A percentile compares a stretch with the other conserved stretches of the same genome.
Conservation (phyloP, 2,113 vertebrate species). For the Ammodytes marinus region DNA sequence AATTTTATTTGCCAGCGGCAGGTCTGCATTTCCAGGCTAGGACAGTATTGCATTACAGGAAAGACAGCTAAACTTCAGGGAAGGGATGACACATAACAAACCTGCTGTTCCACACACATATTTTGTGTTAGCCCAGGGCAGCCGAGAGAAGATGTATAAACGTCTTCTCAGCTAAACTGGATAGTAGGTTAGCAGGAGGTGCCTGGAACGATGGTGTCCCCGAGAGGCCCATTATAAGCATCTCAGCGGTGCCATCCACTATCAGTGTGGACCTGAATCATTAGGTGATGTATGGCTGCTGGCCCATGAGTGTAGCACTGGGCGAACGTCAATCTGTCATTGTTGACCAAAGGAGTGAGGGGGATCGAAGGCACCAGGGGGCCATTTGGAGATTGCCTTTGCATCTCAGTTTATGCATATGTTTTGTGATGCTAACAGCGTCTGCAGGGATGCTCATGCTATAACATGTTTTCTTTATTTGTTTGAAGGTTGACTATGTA, state of each 20-base stretch:
- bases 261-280: constrained; percentile 50
- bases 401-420: constrained; percentile 28
- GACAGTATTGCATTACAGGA: not conserved
- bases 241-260: constrained; percentile 46
- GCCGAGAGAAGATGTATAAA: constrained; percentile 42
- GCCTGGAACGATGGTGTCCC: constrained; percentile 44
- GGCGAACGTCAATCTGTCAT: constrained; percentile 60
- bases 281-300: constrained; percentile 49
- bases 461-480: too few species aligned
- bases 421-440: not conserved
- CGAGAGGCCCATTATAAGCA: constrained; percentile 64
- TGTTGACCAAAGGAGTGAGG: constrained; percentile 36
- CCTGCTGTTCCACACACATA: not conserved
- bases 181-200: constrained; percentile 49
- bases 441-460: not conserved
- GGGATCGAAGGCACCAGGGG: constrained; percentile 24
- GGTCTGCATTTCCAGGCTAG: too few species aligned
- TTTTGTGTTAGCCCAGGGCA: not conserved
- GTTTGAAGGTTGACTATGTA: too few species aligned
- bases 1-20: too few species aligned
- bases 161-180: constrained; percentile 60
- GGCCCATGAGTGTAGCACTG: constrained; percentile 39
- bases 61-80: not conserved
- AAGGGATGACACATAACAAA: constrained; percentile 2
- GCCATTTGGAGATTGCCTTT: constrained; percentile 35